A percentile compares a stretch with the other conserved stretches of the same genome.
Evolutionary conservation across 2,888 invertebrate species (phyloP).

Genomic region (Aporophyla lueneburgensis): DNA sequence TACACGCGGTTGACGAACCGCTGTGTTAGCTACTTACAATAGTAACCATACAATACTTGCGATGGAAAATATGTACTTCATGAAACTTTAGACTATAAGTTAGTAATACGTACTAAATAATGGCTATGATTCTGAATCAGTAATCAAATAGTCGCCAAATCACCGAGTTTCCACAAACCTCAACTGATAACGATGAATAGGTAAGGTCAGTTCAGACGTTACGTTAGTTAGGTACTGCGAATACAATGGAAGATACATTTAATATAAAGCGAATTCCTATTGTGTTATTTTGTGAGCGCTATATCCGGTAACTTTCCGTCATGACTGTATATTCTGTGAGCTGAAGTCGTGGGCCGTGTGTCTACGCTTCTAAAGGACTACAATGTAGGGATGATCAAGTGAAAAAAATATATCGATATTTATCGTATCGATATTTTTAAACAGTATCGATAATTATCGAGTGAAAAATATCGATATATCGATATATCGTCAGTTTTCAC

Average conservation of each 20-base stretch:
- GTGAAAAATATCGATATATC: too few species aligned
- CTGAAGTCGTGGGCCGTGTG: too few species aligned
- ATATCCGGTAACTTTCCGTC: background rate
- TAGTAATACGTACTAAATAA: too few species aligned
- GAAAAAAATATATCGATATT: too few species aligned
- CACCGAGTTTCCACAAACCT: background rate
- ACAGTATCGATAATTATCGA: too few species aligned
- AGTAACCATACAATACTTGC: background rate
- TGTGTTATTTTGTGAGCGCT: background rate
- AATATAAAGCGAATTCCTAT: background rate
- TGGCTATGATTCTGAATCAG: background rate
- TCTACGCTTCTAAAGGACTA: background rate
- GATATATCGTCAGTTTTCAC: too few species aligned
- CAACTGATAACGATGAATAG: background rate
- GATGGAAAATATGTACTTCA: background rate
- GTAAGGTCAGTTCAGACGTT: background rate
- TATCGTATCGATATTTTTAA: too few species aligned
- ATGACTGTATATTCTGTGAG: background rate
- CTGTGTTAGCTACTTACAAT: background rate
- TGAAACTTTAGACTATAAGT: background rate
- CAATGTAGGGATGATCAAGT: too few species aligned
- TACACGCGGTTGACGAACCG: too few species aligned
- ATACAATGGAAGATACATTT: background rate
- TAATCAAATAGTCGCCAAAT: background rate
- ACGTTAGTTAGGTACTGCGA: too few species aligned